These are phyloP conservation scores for Goniozus legneri DNA, from an alignment of 1,140 invertebrate species.

Conservation along the genomic window DNA sequence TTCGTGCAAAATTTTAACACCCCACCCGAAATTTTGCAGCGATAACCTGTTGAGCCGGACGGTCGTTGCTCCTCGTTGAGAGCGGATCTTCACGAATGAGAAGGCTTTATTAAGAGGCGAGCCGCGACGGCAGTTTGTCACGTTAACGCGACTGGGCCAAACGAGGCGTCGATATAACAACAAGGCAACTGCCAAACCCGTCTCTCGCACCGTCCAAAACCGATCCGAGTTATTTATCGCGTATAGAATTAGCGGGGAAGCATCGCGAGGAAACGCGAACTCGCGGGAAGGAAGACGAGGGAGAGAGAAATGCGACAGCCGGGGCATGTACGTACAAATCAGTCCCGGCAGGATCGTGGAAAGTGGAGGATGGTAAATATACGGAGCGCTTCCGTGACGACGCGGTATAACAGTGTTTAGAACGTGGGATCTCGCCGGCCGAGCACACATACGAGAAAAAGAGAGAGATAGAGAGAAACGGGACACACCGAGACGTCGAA, in stretches of 20 bases:
- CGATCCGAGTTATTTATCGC: neutral
- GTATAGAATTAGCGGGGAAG: constrained; percentile 10
- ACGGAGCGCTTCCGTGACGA: neutral
- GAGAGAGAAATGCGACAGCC: too few species aligned
- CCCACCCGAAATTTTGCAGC: neutral
- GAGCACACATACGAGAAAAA: too few species aligned
- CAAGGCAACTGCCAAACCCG: constrained; percentile 34
- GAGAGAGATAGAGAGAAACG: too few species aligned
- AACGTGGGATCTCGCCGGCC: too few species aligned
- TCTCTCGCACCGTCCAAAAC: constrained; percentile 20
- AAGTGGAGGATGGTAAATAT: neutral
- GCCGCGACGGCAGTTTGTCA: constrained; percentile 27
- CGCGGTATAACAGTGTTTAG: neutral
- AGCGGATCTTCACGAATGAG: constrained; percentile 11
- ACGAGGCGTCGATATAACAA: constrained; percentile 42
- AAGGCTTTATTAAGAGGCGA: constrained; percentile 15
- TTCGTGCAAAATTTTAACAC: too few species aligned
- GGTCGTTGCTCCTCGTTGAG: neutral
- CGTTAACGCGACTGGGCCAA: constrained; percentile 37
- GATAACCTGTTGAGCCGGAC: neutral
- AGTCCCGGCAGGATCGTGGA: too few species aligned
- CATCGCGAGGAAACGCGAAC: constrained; percentile 1
- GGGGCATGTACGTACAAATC: neutral
- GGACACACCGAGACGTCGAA: too few species aligned
- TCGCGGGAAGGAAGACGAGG: constrained; percentile 3